These are phyloP conservation scores for Sphaeridia pumilis DNA, from an alignment of 2,888 invertebrate species.

Conservation along the genomic window DNA sequence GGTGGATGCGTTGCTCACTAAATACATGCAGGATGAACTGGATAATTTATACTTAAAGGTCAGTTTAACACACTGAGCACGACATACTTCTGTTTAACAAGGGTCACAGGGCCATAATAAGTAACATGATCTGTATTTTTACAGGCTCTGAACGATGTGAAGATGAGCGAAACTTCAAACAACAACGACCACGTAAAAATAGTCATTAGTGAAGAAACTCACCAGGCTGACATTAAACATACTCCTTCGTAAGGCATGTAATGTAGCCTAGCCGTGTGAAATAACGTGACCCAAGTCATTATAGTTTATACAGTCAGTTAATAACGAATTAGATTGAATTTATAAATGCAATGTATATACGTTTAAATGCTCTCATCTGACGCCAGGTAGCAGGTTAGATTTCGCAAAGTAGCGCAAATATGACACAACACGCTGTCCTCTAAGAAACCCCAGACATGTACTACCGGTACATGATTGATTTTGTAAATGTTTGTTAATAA, in stretches of 20 bases:
- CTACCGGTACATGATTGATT: background rate
- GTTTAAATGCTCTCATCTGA: no score
- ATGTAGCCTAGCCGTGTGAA: background rate
- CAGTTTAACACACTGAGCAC: conserved; percentile 1
- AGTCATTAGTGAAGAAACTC: conserved; percentile 6
- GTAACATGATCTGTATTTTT: no score
- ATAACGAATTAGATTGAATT: conserved; percentile 2
- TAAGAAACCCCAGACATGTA: background rate
- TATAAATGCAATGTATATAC: conserved; percentile 3
- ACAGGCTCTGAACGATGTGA: conserved; percentile 7
- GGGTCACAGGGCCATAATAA: background rate
- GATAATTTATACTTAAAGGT: conserved; percentile 27
- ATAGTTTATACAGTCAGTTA: background rate
- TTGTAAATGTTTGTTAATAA: background rate
- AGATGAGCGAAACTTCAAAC: conserved; percentile 7
- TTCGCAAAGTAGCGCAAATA: no score
- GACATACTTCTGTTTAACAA: no score
- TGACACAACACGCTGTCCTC: background rate
- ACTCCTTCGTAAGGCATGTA: no score
- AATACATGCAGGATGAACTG: conserved; percentile 31
- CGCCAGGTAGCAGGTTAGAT: no score
- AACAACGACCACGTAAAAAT: conserved; percentile 16
- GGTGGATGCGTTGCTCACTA: conserved; percentile 29
- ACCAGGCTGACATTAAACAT: no score
- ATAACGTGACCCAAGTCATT: background rate